phyloP scores from a whole-genome alignment of 2,113 vertebrate genomes.

The Laterallus jamaicensis region DNA sequence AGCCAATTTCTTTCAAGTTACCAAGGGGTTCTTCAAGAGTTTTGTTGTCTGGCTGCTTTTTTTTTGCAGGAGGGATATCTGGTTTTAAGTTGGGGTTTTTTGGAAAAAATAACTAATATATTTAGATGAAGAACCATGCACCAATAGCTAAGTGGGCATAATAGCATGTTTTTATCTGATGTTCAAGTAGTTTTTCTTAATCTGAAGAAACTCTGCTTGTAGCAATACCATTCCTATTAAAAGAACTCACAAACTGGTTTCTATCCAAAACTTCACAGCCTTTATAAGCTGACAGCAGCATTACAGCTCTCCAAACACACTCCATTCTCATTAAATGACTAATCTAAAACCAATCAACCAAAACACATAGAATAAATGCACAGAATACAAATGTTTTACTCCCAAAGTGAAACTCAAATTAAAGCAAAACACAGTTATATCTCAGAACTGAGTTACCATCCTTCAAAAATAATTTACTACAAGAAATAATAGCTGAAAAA shows the following conservation, averaged over 20 bases:
- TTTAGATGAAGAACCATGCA: slow-evolving; percentile 2
- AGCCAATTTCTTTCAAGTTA: neutral
- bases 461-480: slow-evolving; percentile 6
- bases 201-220: slow-evolving; percentile 16
- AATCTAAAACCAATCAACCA: slow-evolving; percentile 75
- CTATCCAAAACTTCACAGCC: slow-evolving; percentile 58
- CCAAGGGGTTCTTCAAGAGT: neutral
- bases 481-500: neutral
- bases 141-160: neutral
- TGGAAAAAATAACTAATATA: neutral
- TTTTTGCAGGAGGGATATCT: neutral
- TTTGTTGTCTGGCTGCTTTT: neutral
- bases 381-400: slow-evolving; percentile 60
- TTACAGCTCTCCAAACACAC: slow-evolving; percentile 74
- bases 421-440: slow-evolving; percentile 53
- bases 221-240: slow-evolving; percentile 42
- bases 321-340: slow-evolving; percentile 83
- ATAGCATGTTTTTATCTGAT: slow-evolving; percentile 23
- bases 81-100: neutral
- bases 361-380: slow-evolving; percentile 48
- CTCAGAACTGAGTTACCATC: slow-evolving; percentile 8
- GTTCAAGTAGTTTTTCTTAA: slow-evolving; percentile 39
- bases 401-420: slow-evolving; percentile 15
- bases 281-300: slow-evolving; percentile 74
- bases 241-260: slow-evolving; percentile 57